Evolutionary conservation across 2,797 vertebrate species (phyloP), one percentile per base, ranked within the genome.

Genomic region (Cottoperca gobio): DNA sequence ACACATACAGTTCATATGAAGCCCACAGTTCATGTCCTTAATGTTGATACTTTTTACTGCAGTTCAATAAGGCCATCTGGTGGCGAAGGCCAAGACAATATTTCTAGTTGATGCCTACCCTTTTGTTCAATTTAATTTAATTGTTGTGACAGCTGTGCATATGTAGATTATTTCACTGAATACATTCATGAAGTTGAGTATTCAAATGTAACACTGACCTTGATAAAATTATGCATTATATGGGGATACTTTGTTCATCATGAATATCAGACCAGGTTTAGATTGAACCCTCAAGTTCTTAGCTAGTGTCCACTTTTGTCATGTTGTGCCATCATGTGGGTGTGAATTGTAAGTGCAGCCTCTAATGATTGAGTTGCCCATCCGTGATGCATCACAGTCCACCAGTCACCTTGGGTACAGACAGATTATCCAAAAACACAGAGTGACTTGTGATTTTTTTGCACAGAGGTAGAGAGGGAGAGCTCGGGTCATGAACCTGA

Each of bases 251-350:
- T 65, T 13, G 57, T 35, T 54, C 3, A 52, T 62, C 0, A 19
- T 24, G 9, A 16, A 46, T 12, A 19, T 64, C 19, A 59, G 24
- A 37, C 8, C n/a, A 8, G 6, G 9, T 43, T 19, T 12, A 26
- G 8, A 31, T 31, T 31, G 31, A 42, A 53, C 2, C 28, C 4
- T 33, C 2, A 26, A 21, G 16, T 24, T 66, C 19, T 13, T 12
- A 21, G 7, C 31, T 35, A 40, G 3, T 50, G 54, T 70, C 46
- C 54, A 76, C 19, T 52, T 85, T 71, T 86, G 76, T 87, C 66
- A 77, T 55, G 72, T 81, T 81, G 70, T 81, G 90, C 91, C 92
- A 91, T 84, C 93, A 39, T 85, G 91, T 91, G 93, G 90, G 40
- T 40, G 21, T 64, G 58, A 26, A n/a, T n/a, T 79, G 86, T 68